phyloP scores from a whole-genome alignment of 1,140 invertebrate genomes.

The Hirudo medicinalis region DNA sequence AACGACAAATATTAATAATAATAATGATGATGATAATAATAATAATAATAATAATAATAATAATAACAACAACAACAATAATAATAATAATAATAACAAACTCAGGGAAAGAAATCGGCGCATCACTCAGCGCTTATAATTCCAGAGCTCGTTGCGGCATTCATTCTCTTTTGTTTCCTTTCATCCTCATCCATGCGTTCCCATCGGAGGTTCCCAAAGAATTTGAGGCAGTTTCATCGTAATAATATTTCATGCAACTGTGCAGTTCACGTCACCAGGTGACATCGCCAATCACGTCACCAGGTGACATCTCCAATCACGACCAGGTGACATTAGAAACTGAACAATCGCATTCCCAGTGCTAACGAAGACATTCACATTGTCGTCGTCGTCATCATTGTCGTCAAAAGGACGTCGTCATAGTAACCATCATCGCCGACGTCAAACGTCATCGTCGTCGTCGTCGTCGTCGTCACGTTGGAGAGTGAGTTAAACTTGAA shows the following conservation, averaged over 20 bases:
- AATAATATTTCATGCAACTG: background rate
- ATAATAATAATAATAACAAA: no score
- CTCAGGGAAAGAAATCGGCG: no score
- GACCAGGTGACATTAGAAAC: no score
- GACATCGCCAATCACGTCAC: no score
- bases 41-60: background rate
- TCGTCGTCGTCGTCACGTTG: background rate
- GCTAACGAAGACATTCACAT: background rate
- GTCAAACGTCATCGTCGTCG: background rate
- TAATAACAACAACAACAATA: background rate
- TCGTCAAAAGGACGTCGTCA: background rate
- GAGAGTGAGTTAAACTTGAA: background rate
- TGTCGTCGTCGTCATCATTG: background rate
- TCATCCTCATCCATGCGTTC: background rate
- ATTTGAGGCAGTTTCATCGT: background rate
- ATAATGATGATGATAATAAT: background rate
- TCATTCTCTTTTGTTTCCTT: background rate
- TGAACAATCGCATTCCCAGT: no score
- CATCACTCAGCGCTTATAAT: no score
- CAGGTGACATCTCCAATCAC: no score
- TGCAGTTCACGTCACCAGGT: background rate
- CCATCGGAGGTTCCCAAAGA: no score
- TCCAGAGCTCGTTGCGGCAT: no score
- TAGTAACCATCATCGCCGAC: background rate
- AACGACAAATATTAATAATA: background rate